Conservation (phyloP, 2,113 vertebrate genomes). For the Thinocorus orbignyianus region DNA sequence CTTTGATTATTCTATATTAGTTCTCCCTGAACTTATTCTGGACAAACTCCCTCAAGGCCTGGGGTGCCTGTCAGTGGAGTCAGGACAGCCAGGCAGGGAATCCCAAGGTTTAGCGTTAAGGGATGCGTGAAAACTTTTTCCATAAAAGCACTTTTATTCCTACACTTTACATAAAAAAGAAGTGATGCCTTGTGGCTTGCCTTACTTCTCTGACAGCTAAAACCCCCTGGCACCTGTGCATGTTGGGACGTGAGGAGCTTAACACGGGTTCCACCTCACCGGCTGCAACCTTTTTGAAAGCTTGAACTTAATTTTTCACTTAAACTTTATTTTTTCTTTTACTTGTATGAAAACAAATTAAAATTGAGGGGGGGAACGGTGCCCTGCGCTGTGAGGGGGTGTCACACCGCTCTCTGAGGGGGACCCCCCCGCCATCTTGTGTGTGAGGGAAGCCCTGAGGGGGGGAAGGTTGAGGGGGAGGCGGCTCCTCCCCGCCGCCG, state of each 20-base stretch:
- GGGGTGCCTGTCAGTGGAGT: fast-evolving
- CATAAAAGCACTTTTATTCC: too few relatives aligned
- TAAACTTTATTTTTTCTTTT: too few relatives aligned
- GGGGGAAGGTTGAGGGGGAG: background rate
- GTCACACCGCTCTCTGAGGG: background rate
- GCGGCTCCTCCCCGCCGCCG: background rate
- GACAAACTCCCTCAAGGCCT: background rate
- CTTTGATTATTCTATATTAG: too few relatives aligned
- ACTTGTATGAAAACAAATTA: background rate
- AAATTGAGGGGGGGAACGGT: background rate
- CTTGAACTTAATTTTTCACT: too few relatives aligned
- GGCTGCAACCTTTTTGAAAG: too few relatives aligned
- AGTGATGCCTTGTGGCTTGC: too few relatives aligned
- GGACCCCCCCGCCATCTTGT: too few relatives aligned
- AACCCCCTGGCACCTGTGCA: background rate
- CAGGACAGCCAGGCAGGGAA: background rate
- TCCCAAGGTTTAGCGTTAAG: background rate
- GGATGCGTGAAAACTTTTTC: too few relatives aligned
- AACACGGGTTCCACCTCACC: too few relatives aligned
- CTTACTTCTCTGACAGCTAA: too few relatives aligned
- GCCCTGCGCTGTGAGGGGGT: background rate
- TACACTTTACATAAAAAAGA: background rate
- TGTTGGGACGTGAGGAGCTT: background rate
- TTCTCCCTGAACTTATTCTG: background rate
- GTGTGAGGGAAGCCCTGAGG: background rate